These are phyloP conservation scores for Oscheius sp. DNA, from an alignment of 2,888 invertebrate genomes.

Conservation along the genomic window DNA sequence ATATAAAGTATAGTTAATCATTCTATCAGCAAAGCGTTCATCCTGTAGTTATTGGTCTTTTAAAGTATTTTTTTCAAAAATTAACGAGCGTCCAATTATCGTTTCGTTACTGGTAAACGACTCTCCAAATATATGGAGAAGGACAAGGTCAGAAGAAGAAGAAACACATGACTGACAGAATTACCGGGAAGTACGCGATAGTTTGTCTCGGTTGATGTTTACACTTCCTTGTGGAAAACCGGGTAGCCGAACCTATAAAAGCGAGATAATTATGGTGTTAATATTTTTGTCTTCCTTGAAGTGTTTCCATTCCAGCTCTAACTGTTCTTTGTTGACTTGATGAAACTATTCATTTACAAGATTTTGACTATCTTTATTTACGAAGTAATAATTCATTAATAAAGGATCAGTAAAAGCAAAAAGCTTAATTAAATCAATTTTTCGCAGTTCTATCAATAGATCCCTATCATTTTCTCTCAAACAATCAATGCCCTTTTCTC, in stretches of 20 bases:
- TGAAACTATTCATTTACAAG: background rate
- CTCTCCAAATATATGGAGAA: background rate
- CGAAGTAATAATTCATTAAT: too few relatives aligned
- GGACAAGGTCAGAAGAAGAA: conserved; percentile 4
- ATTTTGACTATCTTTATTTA: background rate
- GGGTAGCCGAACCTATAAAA: background rate
- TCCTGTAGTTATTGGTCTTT: too few relatives aligned
- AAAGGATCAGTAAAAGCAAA: too few relatives aligned
- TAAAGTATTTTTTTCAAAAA: too few relatives aligned
- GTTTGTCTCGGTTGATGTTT: conserved; percentile 8
- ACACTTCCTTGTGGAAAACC: conserved; percentile 15
- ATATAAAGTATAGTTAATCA: too few relatives aligned
- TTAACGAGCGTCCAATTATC: too few relatives aligned
- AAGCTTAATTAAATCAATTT: too few relatives aligned
- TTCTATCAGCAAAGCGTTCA: too few relatives aligned
- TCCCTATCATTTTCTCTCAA: too few relatives aligned
- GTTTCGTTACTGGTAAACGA: too few relatives aligned
- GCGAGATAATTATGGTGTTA: background rate
- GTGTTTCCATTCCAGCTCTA: background rate
- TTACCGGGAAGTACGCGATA: background rate
- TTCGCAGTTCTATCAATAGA: too few relatives aligned
- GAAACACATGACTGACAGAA: conserved; percentile 1
- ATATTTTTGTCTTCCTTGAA: background rate
- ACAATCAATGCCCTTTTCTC: too few relatives aligned
- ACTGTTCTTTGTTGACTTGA: background rate